Conservation (phyloP, 35 echinoderm and acorn worm species). For the Anneissia japonica region DNA sequence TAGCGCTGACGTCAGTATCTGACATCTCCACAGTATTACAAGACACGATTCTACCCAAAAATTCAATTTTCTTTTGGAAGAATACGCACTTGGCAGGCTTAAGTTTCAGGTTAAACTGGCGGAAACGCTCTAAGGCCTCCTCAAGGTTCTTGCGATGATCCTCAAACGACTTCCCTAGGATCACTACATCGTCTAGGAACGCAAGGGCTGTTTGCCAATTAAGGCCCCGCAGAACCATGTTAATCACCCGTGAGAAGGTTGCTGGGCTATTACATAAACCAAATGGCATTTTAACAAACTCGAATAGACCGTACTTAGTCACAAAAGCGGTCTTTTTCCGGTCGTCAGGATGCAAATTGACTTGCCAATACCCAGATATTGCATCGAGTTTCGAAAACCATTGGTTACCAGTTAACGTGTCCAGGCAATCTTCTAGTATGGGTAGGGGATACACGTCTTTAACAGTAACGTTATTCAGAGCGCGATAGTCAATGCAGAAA, state of each 20-base stretch:
- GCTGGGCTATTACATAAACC: constrained; percentile 50
- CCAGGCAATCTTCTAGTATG: constrained; percentile 49
- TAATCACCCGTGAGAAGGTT: constrained; percentile 26
- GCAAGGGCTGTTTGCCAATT: constrained; percentile 2
- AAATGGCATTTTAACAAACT: constrained; percentile 52
- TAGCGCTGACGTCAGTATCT: too few relatives aligned
- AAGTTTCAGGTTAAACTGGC: constrained; percentile 16
- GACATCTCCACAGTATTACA: constrained; percentile 1
- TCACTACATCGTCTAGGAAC: constrained; percentile 36
- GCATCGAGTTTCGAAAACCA: constrained; percentile 44
- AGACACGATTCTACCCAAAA: neutral
- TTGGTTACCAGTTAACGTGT: constrained; percentile 10
- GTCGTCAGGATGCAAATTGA: constrained; percentile 3
- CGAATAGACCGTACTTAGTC: constrained; percentile 15
- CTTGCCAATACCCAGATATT: constrained; percentile 23
- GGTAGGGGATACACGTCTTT: constrained; percentile 43
- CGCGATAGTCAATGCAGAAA: constrained; percentile 27
- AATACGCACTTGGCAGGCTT: constrained; percentile 39
- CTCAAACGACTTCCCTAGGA: constrained; percentile 4
- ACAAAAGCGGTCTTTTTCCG: constrained; percentile 37
- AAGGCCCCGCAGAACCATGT: neutral
- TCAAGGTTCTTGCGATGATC: neutral
- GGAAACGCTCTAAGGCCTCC: constrained; percentile 6
- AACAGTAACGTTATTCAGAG: constrained; percentile 19
- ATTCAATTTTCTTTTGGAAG: constrained; percentile 34